These are phyloP conservation scores for Eriocheir sinensis DNA, from an alignment of 1,140 invertebrate genomes.

Conservation along the genomic window DNA sequence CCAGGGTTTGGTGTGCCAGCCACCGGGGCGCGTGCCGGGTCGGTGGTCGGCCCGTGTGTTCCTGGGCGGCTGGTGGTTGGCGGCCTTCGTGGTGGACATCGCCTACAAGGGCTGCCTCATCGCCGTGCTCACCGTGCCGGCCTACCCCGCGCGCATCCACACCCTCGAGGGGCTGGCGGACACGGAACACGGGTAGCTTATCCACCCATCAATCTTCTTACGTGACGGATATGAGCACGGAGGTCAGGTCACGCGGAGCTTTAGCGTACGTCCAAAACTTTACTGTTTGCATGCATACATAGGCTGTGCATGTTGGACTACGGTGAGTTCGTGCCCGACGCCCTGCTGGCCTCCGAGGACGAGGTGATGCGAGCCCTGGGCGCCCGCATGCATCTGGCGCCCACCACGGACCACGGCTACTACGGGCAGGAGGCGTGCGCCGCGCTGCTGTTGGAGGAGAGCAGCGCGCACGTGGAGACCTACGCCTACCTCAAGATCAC, in stretches of 20 bases:
- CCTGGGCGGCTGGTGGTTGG: slow-evolving; percentile 35
- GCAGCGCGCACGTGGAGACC: slow-evolving; percentile 45
- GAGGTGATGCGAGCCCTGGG: neutral
- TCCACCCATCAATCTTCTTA: too few species aligned
- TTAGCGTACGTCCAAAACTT: too few species aligned
- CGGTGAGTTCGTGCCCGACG: slow-evolving; percentile 63
- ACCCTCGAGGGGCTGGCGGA: neutral
- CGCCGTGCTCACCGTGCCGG: slow-evolving; percentile 36
- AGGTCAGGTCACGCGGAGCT: too few species aligned
- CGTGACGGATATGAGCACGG: too few species aligned
- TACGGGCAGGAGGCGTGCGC: slow-evolving; percentile 54
- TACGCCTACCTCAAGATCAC: slow-evolving; percentile 47
- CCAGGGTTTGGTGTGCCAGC: slow-evolving; percentile 51
- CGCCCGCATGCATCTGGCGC: neutral
- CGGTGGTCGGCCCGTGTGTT: neutral
- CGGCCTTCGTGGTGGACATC: slow-evolving; percentile 39
- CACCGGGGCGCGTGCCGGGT: neutral
- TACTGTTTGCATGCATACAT: too few species aligned
- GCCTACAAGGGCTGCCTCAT: slow-evolving; percentile 44
- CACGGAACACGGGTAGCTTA: too few species aligned
- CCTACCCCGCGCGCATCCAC: slow-evolving; percentile 28
- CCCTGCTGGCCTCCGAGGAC: slow-evolving; percentile 38
- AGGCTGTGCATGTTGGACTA: slow-evolving; percentile 66
- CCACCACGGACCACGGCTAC: neutral
- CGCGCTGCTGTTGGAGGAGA: neutral